Conservation (phyloP, 30 jellyfish, hydroid and myxozoan species). For the Haliclystus octoradiatus region DNA sequence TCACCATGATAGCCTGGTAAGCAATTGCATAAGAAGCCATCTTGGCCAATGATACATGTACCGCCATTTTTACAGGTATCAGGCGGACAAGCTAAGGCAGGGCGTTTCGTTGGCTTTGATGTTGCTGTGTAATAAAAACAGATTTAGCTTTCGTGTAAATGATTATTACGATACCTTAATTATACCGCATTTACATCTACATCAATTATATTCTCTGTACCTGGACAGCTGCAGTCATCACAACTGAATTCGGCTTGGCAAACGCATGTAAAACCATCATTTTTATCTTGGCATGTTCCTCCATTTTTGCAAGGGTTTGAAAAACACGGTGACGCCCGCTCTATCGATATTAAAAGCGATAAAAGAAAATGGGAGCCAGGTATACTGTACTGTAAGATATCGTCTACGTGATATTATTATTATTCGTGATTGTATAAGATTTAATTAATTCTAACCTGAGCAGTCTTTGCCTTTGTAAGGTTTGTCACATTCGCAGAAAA, state of each 20-base stretch:
- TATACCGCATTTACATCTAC: no score
- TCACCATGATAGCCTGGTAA: conserved; percentile 73
- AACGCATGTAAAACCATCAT: conserved; percentile 39
- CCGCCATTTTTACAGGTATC: conserved; percentile 78
- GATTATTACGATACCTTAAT: no score
- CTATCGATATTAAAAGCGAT: conserved; percentile 2
- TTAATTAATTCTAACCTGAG: conserved; percentile 22
- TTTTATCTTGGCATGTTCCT: conserved; percentile 55
- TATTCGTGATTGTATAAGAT: neutral
- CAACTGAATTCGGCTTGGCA: conserved; percentile 66
- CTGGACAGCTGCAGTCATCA: conserved; percentile 75
- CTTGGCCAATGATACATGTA: conserved; percentile 34
- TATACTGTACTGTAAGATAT: neutral
- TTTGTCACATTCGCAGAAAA: conserved; percentile 33
- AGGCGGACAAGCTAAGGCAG: conserved; percentile 42
- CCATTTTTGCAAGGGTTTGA: conserved; percentile 70
- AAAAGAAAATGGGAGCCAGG: neutral
- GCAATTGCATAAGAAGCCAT: conserved; percentile 70
- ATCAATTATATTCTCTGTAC: no score
- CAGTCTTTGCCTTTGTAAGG: conserved; percentile 36
- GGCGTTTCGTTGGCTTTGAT: neutral
- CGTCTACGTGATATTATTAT: neutral
- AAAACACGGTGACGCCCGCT: conserved; percentile 21
- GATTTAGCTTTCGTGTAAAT: no score
- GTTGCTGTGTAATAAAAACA: no score